phyloP scores from a whole-genome alignment of 1,140 invertebrate species.

The Teleopsis dalmanni region DNA sequence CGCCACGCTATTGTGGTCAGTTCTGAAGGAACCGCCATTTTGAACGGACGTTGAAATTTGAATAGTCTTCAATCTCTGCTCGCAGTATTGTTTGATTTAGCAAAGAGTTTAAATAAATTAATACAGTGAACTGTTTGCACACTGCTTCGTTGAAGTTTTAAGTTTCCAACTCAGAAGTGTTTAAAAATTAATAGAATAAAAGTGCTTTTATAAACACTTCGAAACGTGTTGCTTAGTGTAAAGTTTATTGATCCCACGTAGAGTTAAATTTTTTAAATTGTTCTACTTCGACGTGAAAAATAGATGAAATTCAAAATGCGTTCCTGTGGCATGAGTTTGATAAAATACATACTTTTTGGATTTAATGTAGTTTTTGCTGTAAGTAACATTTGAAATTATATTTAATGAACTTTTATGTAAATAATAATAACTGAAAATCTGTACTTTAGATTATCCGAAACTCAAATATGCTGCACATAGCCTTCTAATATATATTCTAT shows the following conservation, averaged over 20 bases:
- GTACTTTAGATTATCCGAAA: too few relatives aligned
- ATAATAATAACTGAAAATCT: too few relatives aligned
- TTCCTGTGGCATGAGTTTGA: conserved; percentile 54
- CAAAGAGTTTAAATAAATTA: not conserved
- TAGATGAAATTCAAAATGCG: conserved; percentile 46
- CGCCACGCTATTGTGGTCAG: conserved; percentile 11
- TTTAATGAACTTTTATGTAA: not conserved
- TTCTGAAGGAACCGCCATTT: conserved; percentile 10
- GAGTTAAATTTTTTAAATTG: not conserved
- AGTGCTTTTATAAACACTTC: too few relatives aligned
- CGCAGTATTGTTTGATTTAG: not conserved
- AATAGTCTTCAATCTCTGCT: not conserved
- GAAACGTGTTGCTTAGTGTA: too few relatives aligned
- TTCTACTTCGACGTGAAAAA: not conserved
- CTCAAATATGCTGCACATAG: too few relatives aligned
- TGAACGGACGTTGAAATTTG: conserved; percentile 8
- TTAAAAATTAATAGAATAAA: too few relatives aligned
- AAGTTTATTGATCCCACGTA: too few relatives aligned
- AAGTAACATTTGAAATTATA: conserved; percentile 43
- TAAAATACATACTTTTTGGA: conserved; percentile 64
- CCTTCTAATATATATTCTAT: too few relatives aligned
- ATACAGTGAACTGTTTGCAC: too few relatives aligned
- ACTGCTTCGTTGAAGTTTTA: too few relatives aligned
- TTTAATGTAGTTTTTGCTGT: conserved; percentile 69
- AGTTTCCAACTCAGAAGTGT: too few relatives aligned